Evolutionary conservation across 2,888 invertebrate species (phyloP).

Genomic region (Heliconius sara): DNA sequence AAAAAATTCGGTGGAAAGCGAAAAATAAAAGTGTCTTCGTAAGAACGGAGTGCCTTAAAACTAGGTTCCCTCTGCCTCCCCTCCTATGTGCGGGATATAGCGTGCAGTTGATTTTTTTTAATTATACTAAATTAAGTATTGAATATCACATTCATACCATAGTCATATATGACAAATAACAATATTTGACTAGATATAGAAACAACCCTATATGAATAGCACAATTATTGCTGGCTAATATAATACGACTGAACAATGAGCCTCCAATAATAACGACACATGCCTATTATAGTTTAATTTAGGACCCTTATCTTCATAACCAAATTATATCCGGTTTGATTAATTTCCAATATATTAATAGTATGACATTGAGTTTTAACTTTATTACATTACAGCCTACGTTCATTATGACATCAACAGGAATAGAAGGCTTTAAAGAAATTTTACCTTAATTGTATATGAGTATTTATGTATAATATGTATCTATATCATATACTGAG

Average conservation of each 20-base stretch:
- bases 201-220: not conserved
- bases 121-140: no score
- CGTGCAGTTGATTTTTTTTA: no score
- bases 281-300: not conserved
- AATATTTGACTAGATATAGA: no score
- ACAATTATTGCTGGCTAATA: not conserved
- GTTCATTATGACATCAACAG: no score
- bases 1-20: no score
- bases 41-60: not conserved
- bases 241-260: not conserved
- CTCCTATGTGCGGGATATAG: not conserved
- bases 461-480: no score
- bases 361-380: not conserved
- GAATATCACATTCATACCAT: no score
- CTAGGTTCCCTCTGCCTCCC: not conserved
- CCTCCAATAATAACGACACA: constrained; percentile 1
- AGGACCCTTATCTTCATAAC: not conserved
- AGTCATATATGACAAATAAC: no score
- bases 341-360: constrained; percentile 1
- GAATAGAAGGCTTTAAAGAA: no score
- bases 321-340: not conserved
- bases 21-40: no score
- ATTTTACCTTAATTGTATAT: no score
- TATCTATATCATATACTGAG: no score
- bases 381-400: not conserved